Evolutionary conservation across 2,888 invertebrate genomes (phyloP), one percentile per base, ranked within the genome.

Genomic region (Flexamia atlantica): DNA sequence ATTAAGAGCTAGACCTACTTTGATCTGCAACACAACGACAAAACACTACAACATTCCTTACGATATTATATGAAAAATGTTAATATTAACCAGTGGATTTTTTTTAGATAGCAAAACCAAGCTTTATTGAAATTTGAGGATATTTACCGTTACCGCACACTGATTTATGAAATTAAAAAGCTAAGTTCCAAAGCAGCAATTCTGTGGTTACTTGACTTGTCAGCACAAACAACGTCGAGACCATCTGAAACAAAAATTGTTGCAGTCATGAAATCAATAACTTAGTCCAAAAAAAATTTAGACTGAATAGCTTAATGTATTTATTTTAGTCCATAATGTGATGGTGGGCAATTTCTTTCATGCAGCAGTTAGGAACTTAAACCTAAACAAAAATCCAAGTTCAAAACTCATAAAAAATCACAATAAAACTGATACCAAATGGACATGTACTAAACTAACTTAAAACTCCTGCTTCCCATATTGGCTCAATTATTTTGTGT

Each of bases 91-190:
- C 32, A 42, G 17, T 50, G 28, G 23, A 40, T 42, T 32, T n/a
- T 32, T n/a, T 42, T 42, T 42, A 72, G n/a, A 42, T 50, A 25
- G 76, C 17, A 20, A 76, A 76, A 76, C 17, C 50, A 76, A 76
- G 76, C 76, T 50, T 5, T n/a, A 76, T 50, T 76, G n/a, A 53
- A 28, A 30, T 50, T 20, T 7, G 23, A 42, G 32, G 12, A 76
- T 50, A 50, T 50, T 76, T 50, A 76, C 50, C 53, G 76, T 76
- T 9, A 76, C 76, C 53, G 76, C 42, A 42, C 10, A 30, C 42
- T 25, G 20, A 76, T 76, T 76, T 76, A 76, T 10, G 76, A 76
- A 50, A 76, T 46, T 76, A 76, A 76, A 76, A 76, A 76, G 76
- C n/a, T 76, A 76, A 46, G 50, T 50, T 23, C 76, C 76, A 50